These are phyloP conservation scores for Oreotrochilus melanogaster DNA, from an alignment of 2,113 vertebrate species.

Conservation along the genomic window DNA sequence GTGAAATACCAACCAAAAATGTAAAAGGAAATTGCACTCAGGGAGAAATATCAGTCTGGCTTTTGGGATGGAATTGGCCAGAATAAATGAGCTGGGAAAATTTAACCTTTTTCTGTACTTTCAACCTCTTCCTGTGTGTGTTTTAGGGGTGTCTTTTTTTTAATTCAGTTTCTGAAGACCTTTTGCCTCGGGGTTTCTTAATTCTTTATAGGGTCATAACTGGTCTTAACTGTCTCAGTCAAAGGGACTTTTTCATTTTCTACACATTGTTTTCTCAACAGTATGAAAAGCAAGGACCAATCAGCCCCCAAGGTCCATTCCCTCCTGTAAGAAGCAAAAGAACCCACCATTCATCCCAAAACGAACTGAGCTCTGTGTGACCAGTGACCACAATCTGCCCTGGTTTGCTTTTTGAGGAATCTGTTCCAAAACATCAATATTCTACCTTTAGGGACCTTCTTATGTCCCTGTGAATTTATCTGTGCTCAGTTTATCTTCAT, in stretches of 20 bases:
- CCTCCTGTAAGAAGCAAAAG: neutral
- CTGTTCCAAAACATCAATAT: conserved; percentile 13
- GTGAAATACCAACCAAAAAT: neutral
- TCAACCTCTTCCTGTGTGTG: neutral
- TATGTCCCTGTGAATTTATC: neutral
- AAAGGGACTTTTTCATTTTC: neutral
- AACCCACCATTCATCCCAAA: neutral
- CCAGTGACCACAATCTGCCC: neutral
- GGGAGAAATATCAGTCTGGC: neutral
- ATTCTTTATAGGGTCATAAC: neutral
- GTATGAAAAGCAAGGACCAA: neutral
- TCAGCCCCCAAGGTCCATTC: neutral
- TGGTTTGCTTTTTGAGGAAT: neutral
- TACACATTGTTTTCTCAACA: neutral
- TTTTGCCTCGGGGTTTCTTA: neutral
- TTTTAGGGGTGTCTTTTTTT: neutral
- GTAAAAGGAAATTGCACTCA: neutral
- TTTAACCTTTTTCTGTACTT: neutral
- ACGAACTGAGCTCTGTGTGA: neutral
- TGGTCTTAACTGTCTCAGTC: neutral
- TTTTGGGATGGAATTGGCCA: neutral
- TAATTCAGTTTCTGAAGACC: neutral
- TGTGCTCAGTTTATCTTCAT: neutral
- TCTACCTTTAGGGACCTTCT: neutral
- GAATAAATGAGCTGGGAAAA: neutral